Evolutionary conservation across 1,140 invertebrate genomes (phyloP).

Genomic region (Hermetia illucens): DNA sequence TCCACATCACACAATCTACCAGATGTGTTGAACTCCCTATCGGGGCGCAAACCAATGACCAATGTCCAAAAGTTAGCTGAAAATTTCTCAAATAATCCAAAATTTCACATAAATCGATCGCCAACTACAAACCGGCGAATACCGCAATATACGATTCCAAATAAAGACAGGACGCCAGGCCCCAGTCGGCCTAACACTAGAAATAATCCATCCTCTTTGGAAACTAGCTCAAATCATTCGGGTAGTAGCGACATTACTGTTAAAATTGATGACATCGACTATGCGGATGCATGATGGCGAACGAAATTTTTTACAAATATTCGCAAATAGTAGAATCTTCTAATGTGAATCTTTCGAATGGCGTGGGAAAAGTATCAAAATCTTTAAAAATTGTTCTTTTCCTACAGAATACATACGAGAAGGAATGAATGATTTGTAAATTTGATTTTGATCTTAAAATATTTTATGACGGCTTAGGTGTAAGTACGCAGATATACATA

Average conservation of each 20-base stretch:
- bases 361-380: too few species aligned
- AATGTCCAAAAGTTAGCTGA: constrained; percentile 19
- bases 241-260: constrained; percentile 29
- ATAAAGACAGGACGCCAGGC: neutral
- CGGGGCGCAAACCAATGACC: constrained; percentile 4
- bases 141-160: constrained; percentile 7
- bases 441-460: too few species aligned
- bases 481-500: too few species aligned
- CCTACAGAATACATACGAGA: too few species aligned
- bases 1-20: constrained; percentile 8
- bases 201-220: constrained; percentile 11
- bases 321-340: neutral
- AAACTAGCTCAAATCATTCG: constrained; percentile 25
- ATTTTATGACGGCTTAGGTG: too few species aligned
- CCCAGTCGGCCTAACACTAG: neutral
- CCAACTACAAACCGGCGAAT: constrained; percentile 7
- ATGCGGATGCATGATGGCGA: constrained; percentile 16
- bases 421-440: too few species aligned
- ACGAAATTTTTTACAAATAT: neutral
- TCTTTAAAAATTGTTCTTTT: too few species aligned
- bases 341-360: too few species aligned
- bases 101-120: constrained; percentile 11
- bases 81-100: constrained; percentile 15
- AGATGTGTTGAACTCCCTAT: constrained; percentile 6
- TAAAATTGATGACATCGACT: constrained; percentile 27